These are phyloP conservation scores for Acanthococcus lagerstroemiae DNA, from an alignment of 2,888 invertebrate species.

Conservation along the genomic window DNA sequence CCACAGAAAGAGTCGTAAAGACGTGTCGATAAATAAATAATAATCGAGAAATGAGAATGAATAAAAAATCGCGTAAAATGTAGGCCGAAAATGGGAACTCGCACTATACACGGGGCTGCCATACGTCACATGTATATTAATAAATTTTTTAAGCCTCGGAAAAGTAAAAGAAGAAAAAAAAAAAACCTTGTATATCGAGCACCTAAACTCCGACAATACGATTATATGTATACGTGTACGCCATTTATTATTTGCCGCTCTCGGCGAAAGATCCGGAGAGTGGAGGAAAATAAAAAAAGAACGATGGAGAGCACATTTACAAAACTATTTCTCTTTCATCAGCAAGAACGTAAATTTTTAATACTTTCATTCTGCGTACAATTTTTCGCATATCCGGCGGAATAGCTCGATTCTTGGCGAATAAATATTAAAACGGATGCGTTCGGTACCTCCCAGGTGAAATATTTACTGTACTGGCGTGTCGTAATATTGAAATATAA, in stretches of 20 bases:
- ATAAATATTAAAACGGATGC: neutral
- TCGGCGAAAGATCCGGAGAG: neutral
- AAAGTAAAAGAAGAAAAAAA: neutral
- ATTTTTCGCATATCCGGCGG: neutral
- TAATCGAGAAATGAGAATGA: neutral
- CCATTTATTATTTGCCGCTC: conserved; percentile 20
- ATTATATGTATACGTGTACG: conserved; percentile 21
- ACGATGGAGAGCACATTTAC: conserved; percentile 18
- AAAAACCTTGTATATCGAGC: no score
- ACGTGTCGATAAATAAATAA: neutral
- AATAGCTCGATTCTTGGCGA: neutral
- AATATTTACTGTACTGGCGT: conserved; percentile 30
- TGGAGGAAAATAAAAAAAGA: no score
- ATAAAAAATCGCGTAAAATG: neutral
- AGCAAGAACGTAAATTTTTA: conserved; percentile 14
- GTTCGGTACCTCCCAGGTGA: neutral
- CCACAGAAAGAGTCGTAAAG: neutral
- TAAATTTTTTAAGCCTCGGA: conserved; percentile 15
- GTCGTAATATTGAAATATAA: conserved; percentile 14
- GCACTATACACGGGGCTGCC: neutral
- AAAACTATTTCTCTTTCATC: conserved; percentile 17
- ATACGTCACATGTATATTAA: conserved; percentile 12
- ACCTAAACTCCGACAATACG: conserved; percentile 6
- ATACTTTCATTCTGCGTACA: conserved; percentile 4
- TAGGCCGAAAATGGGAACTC: neutral